Conservation (phyloP, 2,113 vertebrate species). For the Aspiorhynchus laticeps region DNA sequence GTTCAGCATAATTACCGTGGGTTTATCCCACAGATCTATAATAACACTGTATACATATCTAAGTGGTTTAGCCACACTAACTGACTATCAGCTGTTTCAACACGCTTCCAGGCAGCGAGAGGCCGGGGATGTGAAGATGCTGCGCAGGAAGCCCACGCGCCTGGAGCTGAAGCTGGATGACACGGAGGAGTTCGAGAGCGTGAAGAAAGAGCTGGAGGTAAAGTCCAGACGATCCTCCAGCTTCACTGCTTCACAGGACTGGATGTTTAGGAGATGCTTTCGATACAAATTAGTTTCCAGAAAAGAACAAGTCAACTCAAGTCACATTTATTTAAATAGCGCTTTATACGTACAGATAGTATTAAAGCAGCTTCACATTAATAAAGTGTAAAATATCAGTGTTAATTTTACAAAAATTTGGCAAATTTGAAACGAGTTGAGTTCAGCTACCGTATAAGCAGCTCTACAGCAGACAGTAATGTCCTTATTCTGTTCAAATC, state of each 20-base stretch:
- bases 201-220: conserved; percentile 95
- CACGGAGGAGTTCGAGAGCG: conserved; percentile 92
- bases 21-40: neutral
- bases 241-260: too few species aligned
- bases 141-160: conserved; percentile 92
- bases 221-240: neutral
- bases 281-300: neutral
- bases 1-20: too few species aligned
- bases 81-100: neutral
- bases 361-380: too few species aligned
- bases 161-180: conserved; percentile 95
- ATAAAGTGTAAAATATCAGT: too few species aligned
- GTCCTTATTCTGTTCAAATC: too few species aligned
- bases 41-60: neutral
- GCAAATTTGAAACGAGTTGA: too few species aligned
- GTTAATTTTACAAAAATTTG: too few species aligned
- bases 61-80: neutral
- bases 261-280: neutral
- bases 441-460: too few species aligned
- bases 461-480: too few species aligned
- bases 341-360: too few species aligned
- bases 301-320: neutral
- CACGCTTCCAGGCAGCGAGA: neutral
- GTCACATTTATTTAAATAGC: too few species aligned
- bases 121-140: conserved; percentile 71